Conservation (phyloP, 2,797 vertebrate species). For the Enteromius paludinosus region DNA sequence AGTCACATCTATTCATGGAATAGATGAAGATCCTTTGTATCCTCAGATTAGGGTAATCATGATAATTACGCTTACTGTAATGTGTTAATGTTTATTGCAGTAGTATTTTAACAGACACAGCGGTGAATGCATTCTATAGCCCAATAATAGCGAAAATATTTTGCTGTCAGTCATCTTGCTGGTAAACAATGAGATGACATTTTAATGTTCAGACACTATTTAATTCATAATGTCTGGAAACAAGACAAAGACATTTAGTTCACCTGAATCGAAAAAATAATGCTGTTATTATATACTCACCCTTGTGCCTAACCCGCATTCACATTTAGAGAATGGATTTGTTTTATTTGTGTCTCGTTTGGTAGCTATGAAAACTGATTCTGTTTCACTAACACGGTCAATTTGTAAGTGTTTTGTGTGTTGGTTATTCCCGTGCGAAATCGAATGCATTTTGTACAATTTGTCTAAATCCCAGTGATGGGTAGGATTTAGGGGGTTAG, state of each 20-base stretch:
- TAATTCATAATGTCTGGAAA: neutral
- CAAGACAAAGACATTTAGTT: conserved; percentile 6
- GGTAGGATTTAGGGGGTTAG: too few relatives aligned
- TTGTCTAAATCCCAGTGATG: too few relatives aligned
- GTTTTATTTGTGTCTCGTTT: neutral
- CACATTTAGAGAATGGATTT: neutral
- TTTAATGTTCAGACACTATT: conserved; percentile 12
- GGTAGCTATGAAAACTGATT: neutral
- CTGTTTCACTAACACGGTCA: neutral
- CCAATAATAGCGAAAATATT: neutral
- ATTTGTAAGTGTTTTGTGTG: too few relatives aligned
- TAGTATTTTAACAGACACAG: neutral
- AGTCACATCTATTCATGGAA: conserved; percentile 9
- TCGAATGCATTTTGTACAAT: too few relatives aligned
- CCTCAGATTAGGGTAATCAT: conserved; percentile 1
- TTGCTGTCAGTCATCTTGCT: conserved; percentile 11
- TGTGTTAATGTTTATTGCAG: conserved; percentile 9
- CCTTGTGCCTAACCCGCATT: neutral
- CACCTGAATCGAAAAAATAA: neutral
- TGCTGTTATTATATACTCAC: neutral
- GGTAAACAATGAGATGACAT: neutral
- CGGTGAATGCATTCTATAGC: neutral
- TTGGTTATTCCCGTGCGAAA: too few relatives aligned
- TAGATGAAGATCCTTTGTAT: neutral
- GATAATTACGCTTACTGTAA: conserved; percentile 8